Base-by-base conservation (phyloP, 2,797 vertebrate species). In the Tangara arthus region DNA sequence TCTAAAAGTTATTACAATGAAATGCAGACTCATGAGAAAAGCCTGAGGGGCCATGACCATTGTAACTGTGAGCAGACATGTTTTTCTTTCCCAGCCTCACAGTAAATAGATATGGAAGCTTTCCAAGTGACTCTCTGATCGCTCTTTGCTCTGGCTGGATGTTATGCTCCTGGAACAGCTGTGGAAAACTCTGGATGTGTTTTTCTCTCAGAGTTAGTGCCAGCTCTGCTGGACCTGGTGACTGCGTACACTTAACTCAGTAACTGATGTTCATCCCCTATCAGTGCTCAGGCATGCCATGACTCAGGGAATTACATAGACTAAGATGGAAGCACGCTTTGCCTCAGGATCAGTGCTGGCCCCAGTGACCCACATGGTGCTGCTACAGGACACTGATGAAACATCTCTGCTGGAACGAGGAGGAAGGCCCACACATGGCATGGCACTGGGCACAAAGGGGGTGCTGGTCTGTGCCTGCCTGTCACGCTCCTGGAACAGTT, bases 1-100 rank as follows among this genome's bases (percentile, higher is more conserved):
- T 89, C 87, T 82, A 71, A 46, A 86, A 87, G 79, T 93, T 85
- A 92, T 86, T 90, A 75, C 66, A 94, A 69, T 35, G 55, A 86
- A 93, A 93, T 4, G 0, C 60, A 55, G 50, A 82, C 71, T 88
- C 89, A 87, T 78, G 89, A 96, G 91, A 95, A 93, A 87, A 88
- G 82, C 69, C 89, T 69, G 87, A 94, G 77, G 76, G 93, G 82
- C 82, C 82, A 59, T 24, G 79, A 88, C 72, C 87, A 75, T 11
- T 86, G 30, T 81, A 81, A 83, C 89, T 91, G 69, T 61, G 68
- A 80, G 85, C 57, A 93, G 89, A 81, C 32, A 3, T 64, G 34
- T 57, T 95, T 91, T 94, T 78, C 60, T 92, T 88, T 94, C 79
- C 82, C 79, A 71, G 37, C 14, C 69, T 91, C 82, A 78, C 42